Conservation (phyloP, 1,140 invertebrate species). For the Drosophila kikkawai region DNA sequence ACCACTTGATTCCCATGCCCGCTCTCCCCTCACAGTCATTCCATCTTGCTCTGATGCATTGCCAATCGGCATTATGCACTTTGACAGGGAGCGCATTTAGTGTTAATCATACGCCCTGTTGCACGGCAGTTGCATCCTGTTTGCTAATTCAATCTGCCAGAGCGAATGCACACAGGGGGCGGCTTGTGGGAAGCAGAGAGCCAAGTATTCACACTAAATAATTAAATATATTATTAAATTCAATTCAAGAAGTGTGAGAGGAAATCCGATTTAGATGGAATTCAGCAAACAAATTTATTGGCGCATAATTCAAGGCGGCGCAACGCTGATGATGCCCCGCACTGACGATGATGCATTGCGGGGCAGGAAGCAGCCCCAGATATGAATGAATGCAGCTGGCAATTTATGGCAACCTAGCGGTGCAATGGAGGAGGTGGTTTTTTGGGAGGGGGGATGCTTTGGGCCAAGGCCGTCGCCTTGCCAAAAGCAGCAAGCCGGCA, state of each 20-base stretch:
- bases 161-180: constrained; percentile 4
- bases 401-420: constrained; percentile 55
- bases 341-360: constrained; percentile 69
- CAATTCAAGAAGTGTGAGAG: background rate
- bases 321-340: constrained; percentile 11
- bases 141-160: constrained; percentile 36
- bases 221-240: constrained; percentile 37
- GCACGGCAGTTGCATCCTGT: constrained; percentile 28
- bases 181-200: background rate
- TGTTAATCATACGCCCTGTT: constrained; percentile 75
- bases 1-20: background rate
- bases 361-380: constrained; percentile 26
- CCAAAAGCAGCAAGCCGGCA: constrained; percentile 46
- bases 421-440: background rate
- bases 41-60: constrained; percentile 1
- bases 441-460: constrained; percentile 3
- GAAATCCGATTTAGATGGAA: constrained; percentile 38
- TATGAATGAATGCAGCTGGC: constrained; percentile 69
- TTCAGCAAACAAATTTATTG: constrained; percentile 71
- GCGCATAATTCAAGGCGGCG: constrained; percentile 68
- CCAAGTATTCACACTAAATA: constrained; percentile 26
- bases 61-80: constrained; percentile 43
- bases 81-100: constrained; percentile 48
- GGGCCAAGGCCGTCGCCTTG: constrained; percentile 58
- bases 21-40: constrained; percentile 5